Percentiles rank a stretch among this genome's conserved stretches.
Conservation (phyloP, 2,888 invertebrate genomes). For the Odontocerum albicorne region DNA sequence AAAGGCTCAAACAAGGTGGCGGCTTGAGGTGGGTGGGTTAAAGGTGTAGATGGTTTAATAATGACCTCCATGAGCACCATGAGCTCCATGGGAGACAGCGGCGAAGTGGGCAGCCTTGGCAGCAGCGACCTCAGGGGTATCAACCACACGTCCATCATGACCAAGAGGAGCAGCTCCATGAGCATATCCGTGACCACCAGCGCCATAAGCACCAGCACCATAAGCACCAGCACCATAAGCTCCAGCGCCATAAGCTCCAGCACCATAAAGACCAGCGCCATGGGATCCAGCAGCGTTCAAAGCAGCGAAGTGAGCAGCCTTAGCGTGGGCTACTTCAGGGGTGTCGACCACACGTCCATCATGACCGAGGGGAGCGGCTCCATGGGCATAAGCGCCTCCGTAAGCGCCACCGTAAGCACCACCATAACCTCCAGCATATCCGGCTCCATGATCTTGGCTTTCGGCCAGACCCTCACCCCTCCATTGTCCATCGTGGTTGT, state of each 20-base stretch:
- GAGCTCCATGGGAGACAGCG: slow-evolving; percentile 6
- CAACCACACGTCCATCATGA: slow-evolving; percentile 60
- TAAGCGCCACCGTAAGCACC: not conserved
- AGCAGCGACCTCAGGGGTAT: slow-evolving; percentile 61
- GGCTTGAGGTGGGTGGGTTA: not conserved
- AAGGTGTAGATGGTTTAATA: not conserved
- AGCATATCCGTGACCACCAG: too few relatives aligned
- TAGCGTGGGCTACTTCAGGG: slow-evolving; percentile 25
- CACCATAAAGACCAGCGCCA: too few relatives aligned
- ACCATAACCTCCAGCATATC: too few relatives aligned
- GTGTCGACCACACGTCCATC: slow-evolving; percentile 30
- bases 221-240: not conserved
- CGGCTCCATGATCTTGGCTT: too few relatives aligned
- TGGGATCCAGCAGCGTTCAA: slow-evolving; percentile 39
- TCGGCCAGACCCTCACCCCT: too few relatives aligned
- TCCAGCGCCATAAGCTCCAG: too few relatives aligned
- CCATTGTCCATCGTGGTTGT: too few relatives aligned
- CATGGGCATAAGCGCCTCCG: slow-evolving; percentile 11
- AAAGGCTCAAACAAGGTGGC: not conserved
- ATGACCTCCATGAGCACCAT: not conserved
- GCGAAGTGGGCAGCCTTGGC: slow-evolving; percentile 43
- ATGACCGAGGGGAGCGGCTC: slow-evolving; percentile 25
- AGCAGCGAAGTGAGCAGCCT: slow-evolving; percentile 20
- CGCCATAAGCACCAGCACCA: slow-evolving; percentile 1
- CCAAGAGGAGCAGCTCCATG: slow-evolving; percentile 40